phyloP scores from a whole-genome alignment of 2,113 vertebrate genomes.

The Odocoileus hemionus region DNA sequence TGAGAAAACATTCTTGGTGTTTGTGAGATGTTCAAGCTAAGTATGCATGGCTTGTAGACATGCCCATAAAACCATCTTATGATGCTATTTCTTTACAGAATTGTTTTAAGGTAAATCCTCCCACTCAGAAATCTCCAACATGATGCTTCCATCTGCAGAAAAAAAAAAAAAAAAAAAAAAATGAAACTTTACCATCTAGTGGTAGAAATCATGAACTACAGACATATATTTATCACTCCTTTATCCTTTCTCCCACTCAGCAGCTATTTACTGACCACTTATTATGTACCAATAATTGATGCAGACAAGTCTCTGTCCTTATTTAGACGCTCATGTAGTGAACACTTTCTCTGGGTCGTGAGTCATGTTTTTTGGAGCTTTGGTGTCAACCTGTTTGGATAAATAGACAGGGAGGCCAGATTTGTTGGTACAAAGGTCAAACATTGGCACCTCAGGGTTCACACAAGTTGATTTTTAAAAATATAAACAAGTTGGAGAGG shows the following conservation, averaged over 20 bases:
- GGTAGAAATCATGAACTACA: constrained; percentile 30
- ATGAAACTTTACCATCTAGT: not conserved
- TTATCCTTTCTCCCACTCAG: not conserved
- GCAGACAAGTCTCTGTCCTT: not conserved
- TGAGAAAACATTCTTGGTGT: not conserved
- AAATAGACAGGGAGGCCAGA: not conserved
- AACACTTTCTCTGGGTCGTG: not conserved
- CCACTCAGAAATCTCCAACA: not conserved
- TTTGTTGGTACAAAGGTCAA: constrained; percentile 1
- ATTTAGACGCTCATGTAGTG: not conserved
- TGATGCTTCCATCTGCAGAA: not conserved
- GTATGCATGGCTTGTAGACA: not conserved
- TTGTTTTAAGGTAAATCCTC: not conserved
- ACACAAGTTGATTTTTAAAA: not conserved
- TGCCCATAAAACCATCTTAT: not conserved
- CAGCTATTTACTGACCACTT: not conserved
- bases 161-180: not conserved
- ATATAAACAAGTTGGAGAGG: not conserved
- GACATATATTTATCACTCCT: too few species aligned
- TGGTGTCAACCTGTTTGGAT: not conserved
- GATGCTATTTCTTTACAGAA: not conserved
- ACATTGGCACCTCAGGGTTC: not conserved
- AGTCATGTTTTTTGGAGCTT: not conserved
- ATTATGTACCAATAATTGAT: not conserved
- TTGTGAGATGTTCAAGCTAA: not conserved